These are phyloP conservation scores for Pyrrhia umbra DNA, from an alignment of 2,888 invertebrate genomes.

Conservation along the genomic window DNA sequence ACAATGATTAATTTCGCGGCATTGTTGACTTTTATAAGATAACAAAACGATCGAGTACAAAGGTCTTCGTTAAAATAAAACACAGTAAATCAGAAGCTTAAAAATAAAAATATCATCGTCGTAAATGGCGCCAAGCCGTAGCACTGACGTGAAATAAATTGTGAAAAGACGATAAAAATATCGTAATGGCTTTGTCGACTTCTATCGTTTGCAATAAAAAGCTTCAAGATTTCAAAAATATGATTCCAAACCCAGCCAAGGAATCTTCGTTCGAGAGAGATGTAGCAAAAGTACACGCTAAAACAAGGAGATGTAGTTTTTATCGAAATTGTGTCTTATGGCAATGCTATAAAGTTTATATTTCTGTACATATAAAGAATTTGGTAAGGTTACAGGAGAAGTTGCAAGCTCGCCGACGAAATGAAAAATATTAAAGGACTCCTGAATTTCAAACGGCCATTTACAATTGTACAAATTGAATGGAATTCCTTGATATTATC, in stretches of 20 bases:
- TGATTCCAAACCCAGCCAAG: slow-evolving; percentile 46
- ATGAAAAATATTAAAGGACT: slow-evolving; percentile 60
- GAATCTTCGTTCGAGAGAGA: slow-evolving; percentile 23
- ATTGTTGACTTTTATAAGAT: not conserved
- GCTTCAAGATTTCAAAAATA: slow-evolving; percentile 56
- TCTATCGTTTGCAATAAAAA: slow-evolving; percentile 59
- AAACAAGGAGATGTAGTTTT: slow-evolving; percentile 23
- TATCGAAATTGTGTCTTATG: slow-evolving; percentile 22
- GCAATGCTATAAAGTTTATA: slow-evolving; percentile 30
- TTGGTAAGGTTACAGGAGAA: slow-evolving; percentile 24
- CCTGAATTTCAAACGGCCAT: slow-evolving; percentile 53
- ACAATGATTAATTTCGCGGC: slow-evolving; percentile 25
- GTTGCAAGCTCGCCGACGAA: slow-evolving; percentile 37
- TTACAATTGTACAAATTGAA: slow-evolving; percentile 62
- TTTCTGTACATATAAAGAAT: slow-evolving; percentile 23
- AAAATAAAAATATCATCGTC: slow-evolving; percentile 43
- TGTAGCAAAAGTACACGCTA: slow-evolving; percentile 26
- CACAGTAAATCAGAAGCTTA: slow-evolving; percentile 30
- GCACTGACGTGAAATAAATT: slow-evolving; percentile 48
- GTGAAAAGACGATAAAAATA: slow-evolving; percentile 54
- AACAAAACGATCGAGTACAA: not conserved
- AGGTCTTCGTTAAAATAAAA: slow-evolving; percentile 24
- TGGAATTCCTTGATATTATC: slow-evolving; percentile 57
- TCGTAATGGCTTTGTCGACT: slow-evolving; percentile 52
- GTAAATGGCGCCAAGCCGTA: slow-evolving; percentile 46